A percentile compares a stretch with the other conserved stretches of the same genome.
Conservation (phyloP, 2,113 vertebrate genomes). For the Atractosteus spatula region DNA sequence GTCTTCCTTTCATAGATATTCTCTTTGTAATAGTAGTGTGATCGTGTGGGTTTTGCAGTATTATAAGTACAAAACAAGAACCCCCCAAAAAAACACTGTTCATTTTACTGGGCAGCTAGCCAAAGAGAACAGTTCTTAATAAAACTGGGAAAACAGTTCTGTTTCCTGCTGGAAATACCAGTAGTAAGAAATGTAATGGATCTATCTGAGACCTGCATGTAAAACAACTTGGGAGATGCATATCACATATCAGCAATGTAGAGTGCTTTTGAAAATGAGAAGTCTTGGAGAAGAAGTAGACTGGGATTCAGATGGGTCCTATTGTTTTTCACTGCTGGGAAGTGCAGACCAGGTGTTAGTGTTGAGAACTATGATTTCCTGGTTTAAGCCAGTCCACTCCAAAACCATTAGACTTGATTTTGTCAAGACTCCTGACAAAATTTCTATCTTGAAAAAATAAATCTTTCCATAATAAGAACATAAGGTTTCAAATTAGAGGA, state of each 20-base stretch:
- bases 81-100: neutral
- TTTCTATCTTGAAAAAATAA: too few relatives aligned
- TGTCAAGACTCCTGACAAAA: too few relatives aligned
- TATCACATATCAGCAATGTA: neutral
- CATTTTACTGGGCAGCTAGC: neutral
- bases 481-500: too few relatives aligned
- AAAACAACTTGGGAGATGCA: neutral
- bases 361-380: neutral
- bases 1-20: too few relatives aligned
- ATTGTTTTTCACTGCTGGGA: neutral
- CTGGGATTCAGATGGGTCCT: neutral
- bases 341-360: neutral
- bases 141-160: slow-evolving; percentile 1
- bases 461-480: too few relatives aligned
- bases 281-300: neutral
- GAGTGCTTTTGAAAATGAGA: slow-evolving; percentile 3
- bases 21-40: too few relatives aligned
- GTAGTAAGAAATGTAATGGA: slow-evolving; percentile 18
- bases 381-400: neutral
- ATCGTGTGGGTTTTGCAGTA: too few relatives aligned
- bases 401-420: too few relatives aligned
- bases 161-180: slow-evolving; percentile 13
- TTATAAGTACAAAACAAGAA: neutral
- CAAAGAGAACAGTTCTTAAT: neutral
- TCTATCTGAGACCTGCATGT: slow-evolving; percentile 1